Evolutionary conservation across 2,113 vertebrate genomes (phyloP), one percentile per base, ranked within the genome.

Genomic region (Ochotona curzoniae): DNA sequence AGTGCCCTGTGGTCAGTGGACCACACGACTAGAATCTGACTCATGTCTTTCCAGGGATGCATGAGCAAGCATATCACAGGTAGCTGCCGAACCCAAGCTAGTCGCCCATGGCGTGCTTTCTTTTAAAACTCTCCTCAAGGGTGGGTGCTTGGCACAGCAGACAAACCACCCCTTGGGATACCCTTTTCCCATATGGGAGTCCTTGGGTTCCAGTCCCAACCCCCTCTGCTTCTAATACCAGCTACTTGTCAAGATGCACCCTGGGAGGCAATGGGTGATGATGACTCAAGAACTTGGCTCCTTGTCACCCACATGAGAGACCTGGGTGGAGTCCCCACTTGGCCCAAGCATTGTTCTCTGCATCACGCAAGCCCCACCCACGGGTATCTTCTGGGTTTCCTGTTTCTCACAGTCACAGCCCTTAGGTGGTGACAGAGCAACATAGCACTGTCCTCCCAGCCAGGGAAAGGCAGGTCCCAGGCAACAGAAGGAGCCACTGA

Each of bases 1-100:
- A 35, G n/a, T 21, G 28, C 4, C 0, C 60, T 32, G 28, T 20
- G 7, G 25, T 70, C 1, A 1, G 30, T 0, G 13, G 49, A 25
- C 57, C 54, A 73, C 18, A 6, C 4, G 44, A 15, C 83, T 18
- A 7, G 28, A 84, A 67, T 15, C 8, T 38, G 64, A 81, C 69
- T 35, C 1, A 7, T n/a, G 26, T 49, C 75, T 96, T 67, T 95
- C 91, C 67, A 67, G 75, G 32, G 6, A 26, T 4, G 1, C 13
- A 38, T 2, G 15, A 60, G 47, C 35, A 20, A 28, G 47, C 0
- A 23, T 14, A 30, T 15, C 67, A 47, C 0, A 0, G 23, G 32
- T 6, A 20, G 47, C 63, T 66, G 30, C 70, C 1, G 1, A 9
- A 11, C 18, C 21, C 17, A 17, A 20, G 5, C 47, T 51, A 26